phyloP scores from a whole-genome alignment of 2,113 vertebrate genomes.

The Dicerorhinus sumatrensis region DNA sequence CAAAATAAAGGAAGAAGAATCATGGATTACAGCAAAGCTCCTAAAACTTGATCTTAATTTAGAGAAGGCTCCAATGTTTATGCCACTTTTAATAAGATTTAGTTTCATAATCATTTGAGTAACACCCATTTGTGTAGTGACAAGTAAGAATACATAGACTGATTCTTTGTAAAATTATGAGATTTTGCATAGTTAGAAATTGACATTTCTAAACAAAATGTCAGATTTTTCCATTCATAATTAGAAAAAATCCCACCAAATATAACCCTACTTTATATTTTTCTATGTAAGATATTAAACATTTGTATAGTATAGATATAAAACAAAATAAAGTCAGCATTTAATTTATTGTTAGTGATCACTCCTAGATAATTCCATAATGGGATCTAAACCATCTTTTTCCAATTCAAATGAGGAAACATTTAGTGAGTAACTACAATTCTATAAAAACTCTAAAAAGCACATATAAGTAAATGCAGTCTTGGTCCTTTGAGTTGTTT shows the following conservation, averaged over 20 bases:
- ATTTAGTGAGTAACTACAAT: not conserved
- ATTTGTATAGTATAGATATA: not conserved
- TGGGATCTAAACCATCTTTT: not conserved
- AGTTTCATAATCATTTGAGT: not conserved
- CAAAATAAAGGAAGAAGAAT: slow-evolving; percentile 55
- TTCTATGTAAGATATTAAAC: not conserved
- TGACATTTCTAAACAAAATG: slow-evolving; percentile 36
- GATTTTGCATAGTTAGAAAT: slow-evolving; percentile 25
- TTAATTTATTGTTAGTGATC: slow-evolving; percentile 23
- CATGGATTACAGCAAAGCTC: not conserved
- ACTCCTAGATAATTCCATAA: not conserved
- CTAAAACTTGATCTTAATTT: slow-evolving; percentile 52
- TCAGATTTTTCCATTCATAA: slow-evolving; percentile 17
- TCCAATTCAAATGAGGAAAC: not conserved
- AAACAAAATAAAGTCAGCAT: not conserved
- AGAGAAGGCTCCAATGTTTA: not conserved
- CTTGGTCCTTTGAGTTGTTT: not conserved
- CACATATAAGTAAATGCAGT: not conserved
- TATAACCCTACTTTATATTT: not conserved
- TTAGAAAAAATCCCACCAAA: not conserved
- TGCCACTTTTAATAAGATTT: slow-evolving; percentile 7
- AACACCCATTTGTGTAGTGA: not conserved
- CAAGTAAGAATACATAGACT: not conserved
- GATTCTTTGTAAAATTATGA: slow-evolving; percentile 38
- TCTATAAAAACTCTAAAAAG: slow-evolving; percentile 1